phyloP scores from a whole-genome alignment of 2,113 vertebrate species.

The Ursus arctos region DNA sequence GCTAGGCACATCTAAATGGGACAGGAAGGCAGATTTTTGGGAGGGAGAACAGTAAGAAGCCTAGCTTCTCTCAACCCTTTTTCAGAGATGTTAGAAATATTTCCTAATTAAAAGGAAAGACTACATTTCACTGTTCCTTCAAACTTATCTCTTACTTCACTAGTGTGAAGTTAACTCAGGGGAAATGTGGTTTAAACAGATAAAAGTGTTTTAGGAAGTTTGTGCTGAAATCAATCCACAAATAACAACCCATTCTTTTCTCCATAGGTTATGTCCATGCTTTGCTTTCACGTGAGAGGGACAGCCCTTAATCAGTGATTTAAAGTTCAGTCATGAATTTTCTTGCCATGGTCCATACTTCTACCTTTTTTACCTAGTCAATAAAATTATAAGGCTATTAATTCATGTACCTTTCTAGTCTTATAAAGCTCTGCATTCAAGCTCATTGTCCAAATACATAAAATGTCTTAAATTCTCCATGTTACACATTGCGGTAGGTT shows the following conservation, averaged over 20 bases:
- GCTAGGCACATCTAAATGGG: not conserved
- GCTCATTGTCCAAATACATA: conserved; percentile 62
- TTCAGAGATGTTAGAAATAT: not conserved
- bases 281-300: not conserved
- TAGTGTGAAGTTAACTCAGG: not conserved
- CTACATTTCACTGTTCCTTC: not conserved
- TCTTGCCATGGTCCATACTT: accelerated
- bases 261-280: not conserved
- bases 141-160: not conserved
- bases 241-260: not conserved
- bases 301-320: not conserved
- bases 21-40: not conserved
- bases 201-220: conserved; percentile 21
- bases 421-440: conserved; percentile 43
- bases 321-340: conserved; percentile 46
- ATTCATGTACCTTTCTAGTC: conserved; percentile 55
- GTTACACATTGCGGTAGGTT: conserved; percentile 11
- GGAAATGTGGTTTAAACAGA: not conserved
- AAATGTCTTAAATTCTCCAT: conserved; percentile 63
- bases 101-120: not conserved
- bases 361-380: not conserved
- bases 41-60: not conserved
- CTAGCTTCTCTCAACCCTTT: not conserved
- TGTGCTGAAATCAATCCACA: conserved; percentile 38
- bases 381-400: conserved; percentile 68